Base-by-base conservation (phyloP, 2,888 invertebrate genomes). In the Drosophila quinaria region DNA sequence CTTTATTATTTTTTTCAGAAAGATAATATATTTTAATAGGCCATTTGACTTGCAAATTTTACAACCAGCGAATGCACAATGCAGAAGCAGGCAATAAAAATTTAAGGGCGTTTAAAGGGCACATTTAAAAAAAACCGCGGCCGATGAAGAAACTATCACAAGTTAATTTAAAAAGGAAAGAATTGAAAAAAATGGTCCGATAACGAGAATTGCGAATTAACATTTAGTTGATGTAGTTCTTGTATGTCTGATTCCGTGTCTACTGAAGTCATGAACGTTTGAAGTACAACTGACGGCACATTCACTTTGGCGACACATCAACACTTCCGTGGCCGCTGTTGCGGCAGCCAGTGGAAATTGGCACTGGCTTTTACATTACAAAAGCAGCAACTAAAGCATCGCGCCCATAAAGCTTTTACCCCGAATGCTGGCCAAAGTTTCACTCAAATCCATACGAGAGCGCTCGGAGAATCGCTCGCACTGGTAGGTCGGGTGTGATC, bases 221-320 rank as follows among this genome's bases (percentile, higher is more conserved):
- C 33, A 68, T 55, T 47, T 62, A 33, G 11, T 78, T 55, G 8
- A 46, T 15, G 9, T 8, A 29, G 29, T 29, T 8, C 6, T 29
- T 22, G n/a, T 35, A 4, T 29, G 19, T 17, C 47, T 49, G 13
- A 42, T 22, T 42, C 58, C 56, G 68, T 44, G 74, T 54, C 74
- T 55, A 86, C 91, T 85, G 85, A 65, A 70, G 78, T 75, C 84
- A 87, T 73, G 74, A 78, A 87, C 91, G 89, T 74, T 82, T 82
- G 79, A 73, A 84, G 75, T 83, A 84, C 82, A 88, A 91, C 91
- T 91, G 87, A 90, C 65, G 74, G 74, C 81, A 74, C 70, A 61
- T 66, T 78, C 42, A 64, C 55, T 81, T 64, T 76, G 77, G 69
- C 77, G 71, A 68, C 83, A 76, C 80, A 77, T 81, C 76, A 83